phyloP scores from a whole-genome alignment of 2,888 invertebrate genomes.

The Pantelozetes paolii region DNA sequence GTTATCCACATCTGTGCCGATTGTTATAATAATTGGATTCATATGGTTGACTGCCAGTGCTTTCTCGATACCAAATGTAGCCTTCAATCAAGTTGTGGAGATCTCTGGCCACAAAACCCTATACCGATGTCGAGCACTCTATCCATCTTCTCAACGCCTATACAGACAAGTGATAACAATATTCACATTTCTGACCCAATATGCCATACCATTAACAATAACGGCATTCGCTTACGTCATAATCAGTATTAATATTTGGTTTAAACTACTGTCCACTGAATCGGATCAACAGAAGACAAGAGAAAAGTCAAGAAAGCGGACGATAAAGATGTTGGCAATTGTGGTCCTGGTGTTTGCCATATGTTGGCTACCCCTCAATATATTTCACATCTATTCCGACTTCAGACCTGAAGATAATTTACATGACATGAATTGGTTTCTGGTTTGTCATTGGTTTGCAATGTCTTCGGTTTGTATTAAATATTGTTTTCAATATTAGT shows the following conservation, averaged over 20 bases:
- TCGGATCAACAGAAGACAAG: constrained; percentile 53
- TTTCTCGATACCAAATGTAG: constrained; percentile 43
- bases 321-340: constrained; percentile 55
- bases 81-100: constrained; percentile 40
- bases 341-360: constrained; percentile 55
- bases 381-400: constrained; percentile 54
- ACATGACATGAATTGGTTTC: constrained; percentile 51
- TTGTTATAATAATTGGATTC: constrained; percentile 11
- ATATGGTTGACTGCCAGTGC: constrained; percentile 44
- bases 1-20: constrained; percentile 34
- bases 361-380: constrained; percentile 57
- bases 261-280: constrained; percentile 52
- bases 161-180: constrained; percentile 42
- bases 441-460: constrained; percentile 56
- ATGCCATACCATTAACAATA: constrained; percentile 53
- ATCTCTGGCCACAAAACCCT: constrained; percentile 22
- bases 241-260: constrained; percentile 52
- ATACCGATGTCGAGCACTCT: constrained; percentile 41
- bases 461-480: constrained; percentile 52
- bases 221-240: constrained; percentile 54
- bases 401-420: constrained; percentile 49
- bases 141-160: constrained; percentile 38
- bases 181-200: constrained; percentile 53
- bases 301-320: constrained; percentile 53
- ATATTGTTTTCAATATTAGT: background rate